phyloP scores from a whole-genome alignment of 1,140 invertebrate genomes.

The Campoletis sonorensis region DNA sequence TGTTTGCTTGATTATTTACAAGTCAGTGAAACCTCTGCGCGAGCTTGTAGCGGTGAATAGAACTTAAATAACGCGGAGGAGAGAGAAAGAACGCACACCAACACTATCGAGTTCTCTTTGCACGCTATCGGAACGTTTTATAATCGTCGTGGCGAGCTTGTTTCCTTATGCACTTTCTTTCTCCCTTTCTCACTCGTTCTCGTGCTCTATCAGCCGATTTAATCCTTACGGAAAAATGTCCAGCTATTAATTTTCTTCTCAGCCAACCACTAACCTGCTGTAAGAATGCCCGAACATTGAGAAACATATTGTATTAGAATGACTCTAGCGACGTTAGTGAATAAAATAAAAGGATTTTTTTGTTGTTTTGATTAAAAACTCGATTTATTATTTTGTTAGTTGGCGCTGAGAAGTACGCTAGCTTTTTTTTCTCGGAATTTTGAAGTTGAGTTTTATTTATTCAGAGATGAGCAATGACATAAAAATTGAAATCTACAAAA shows the following conservation, averaged over 20 bases:
- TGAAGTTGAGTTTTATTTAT: too few species aligned
- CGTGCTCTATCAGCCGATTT: slow-evolving; percentile 36
- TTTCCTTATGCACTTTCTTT: slow-evolving; percentile 50
- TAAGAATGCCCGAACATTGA: slow-evolving; percentile 19
- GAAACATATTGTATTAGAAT: not conserved
- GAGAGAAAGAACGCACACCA: not conserved
- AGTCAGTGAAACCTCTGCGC: not conserved
- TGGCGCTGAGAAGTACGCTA: too few species aligned
- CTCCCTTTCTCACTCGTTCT: slow-evolving; percentile 34
- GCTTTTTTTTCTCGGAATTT: too few species aligned
- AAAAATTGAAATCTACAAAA: too few species aligned
- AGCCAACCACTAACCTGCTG: slow-evolving; percentile 38
- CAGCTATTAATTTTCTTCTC: slow-evolving; percentile 68
- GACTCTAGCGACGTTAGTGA: not conserved
- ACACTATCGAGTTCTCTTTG: slow-evolving; percentile 62
- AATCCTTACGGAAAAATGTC: slow-evolving; percentile 63
- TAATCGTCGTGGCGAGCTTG: slow-evolving; percentile 60
- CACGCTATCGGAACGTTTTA: slow-evolving; percentile 71
- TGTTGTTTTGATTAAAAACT: too few species aligned
- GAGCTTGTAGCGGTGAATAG: not conserved
- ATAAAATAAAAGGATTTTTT: not conserved
- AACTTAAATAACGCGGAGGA: not conserved
- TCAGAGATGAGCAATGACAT: too few species aligned
- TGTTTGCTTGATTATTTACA: not conserved
- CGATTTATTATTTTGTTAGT: too few species aligned